phyloP scores from a whole-genome alignment of 2,888 invertebrate genomes.

The Idaea straminata region DNA sequence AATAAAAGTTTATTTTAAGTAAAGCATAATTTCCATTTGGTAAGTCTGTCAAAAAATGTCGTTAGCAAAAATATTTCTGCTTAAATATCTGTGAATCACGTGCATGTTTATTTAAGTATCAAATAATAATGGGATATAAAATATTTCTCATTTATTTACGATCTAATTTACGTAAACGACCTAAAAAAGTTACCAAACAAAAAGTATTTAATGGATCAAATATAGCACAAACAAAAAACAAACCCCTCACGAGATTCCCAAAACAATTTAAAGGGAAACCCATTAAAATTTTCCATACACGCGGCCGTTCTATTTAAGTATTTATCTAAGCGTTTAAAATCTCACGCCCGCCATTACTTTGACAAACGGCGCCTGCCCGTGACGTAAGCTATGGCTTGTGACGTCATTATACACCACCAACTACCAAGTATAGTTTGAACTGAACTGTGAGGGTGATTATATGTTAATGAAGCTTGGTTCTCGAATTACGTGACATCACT shows the following conservation, averaged over 20 bases:
- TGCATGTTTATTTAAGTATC: too few species aligned
- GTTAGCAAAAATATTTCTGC: background rate
- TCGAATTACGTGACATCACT: background rate
- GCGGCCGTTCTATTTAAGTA: background rate
- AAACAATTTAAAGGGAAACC: background rate
- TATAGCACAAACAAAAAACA: background rate
- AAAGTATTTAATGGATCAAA: too few species aligned
- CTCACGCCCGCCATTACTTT: conserved; percentile 8
- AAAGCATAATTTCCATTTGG: too few species aligned
- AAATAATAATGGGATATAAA: too few species aligned
- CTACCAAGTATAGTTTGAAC: conserved; percentile 21
- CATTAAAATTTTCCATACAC: background rate
- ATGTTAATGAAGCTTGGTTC: background rate
- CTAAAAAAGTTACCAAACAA: too few species aligned
- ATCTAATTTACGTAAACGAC: too few species aligned
- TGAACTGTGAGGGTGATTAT: background rate
- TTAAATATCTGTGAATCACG: background rate
- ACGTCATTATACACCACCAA: conserved; percentile 23
- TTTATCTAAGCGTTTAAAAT: background rate
- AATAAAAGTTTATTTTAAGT: too few species aligned
- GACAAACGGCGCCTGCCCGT: conserved; percentile 29
- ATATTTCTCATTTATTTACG: too few species aligned
- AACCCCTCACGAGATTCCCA: background rate
- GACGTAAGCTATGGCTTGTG: conserved; percentile 24
- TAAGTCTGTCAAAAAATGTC: background rate